A percentile compares a stretch with the other conserved stretches of the same genome.
These are phyloP conservation scores for Phanerotoma sp. DNA, from an alignment of 2,888 invertebrate genomes.

Conservation along the genomic window DNA sequence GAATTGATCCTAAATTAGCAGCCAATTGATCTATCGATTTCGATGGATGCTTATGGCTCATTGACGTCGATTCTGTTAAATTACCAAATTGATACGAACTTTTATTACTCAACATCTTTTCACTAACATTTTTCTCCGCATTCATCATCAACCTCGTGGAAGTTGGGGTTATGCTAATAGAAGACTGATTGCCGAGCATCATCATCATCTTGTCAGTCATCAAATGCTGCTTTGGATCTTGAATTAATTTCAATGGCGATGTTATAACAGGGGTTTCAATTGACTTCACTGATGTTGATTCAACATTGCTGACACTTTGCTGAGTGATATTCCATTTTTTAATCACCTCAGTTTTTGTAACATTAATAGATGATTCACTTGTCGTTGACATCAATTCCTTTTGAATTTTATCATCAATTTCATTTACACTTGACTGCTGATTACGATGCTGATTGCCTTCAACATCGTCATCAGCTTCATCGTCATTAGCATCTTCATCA, in stretches of 20 bases:
- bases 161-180: not conserved
- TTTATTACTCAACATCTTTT: conserved; percentile 3
- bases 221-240: conserved; percentile 41
- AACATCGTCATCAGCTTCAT: too few relatives aligned
- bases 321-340: too few relatives aligned
- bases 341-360: too few relatives aligned
- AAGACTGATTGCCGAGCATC: too few relatives aligned
- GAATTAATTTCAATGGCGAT: conserved; percentile 47
- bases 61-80: not conserved
- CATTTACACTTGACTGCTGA: too few relatives aligned
- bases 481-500: conserved; percentile 20
- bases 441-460: too few relatives aligned
- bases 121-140: not conserved
- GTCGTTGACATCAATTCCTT: too few relatives aligned
- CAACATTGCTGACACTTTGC: too few relatives aligned
- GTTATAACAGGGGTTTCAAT: conserved; percentile 54
- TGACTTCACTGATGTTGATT: conserved; percentile 38
- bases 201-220: conserved; percentile 34
- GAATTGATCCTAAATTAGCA: conserved; percentile 49
- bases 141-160: not conserved
- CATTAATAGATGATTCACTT: too few relatives aligned
- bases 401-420: too few relatives aligned
- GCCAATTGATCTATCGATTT: conserved; percentile 54
- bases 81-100: conserved; percentile 12
- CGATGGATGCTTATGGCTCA: conserved; percentile 31